Evolutionary conservation across 2,113 vertebrate genomes (phyloP).

Genomic region (Pluvianellus socialis): DNA sequence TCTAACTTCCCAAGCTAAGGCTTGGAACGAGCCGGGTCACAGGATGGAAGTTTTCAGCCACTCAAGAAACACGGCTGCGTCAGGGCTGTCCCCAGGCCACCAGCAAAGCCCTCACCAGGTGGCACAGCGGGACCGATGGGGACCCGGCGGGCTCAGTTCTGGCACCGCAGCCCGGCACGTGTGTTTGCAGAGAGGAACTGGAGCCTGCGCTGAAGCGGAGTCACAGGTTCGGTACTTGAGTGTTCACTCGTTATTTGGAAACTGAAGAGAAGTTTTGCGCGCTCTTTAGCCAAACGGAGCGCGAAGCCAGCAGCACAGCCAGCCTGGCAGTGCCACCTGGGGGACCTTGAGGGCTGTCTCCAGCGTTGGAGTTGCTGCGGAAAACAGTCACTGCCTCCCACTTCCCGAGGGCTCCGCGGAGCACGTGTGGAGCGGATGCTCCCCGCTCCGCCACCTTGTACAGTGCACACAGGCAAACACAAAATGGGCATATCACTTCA

Average conservation of each 20-base stretch:
- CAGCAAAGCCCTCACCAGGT: no score
- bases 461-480: fast-evolving
- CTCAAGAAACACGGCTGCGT: not conserved
- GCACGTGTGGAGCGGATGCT: no score
- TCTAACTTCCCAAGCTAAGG: not conserved
- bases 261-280: not conserved
- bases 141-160: not conserved
- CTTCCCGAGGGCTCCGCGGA: not conserved
- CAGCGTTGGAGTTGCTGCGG: not conserved
- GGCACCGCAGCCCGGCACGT: fast-evolving
- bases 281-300: not conserved
- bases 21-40: not conserved
- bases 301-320: not conserved
- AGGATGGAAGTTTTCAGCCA: not conserved
- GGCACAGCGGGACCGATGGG: fast-evolving
- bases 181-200: not conserved
- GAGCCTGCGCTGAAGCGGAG: not conserved
- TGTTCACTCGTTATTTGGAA: fast-evolving
- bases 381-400: not conserved
- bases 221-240: fast-evolving
- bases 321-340: not conserved
- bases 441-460: fast-evolving
- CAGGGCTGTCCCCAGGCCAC: not conserved
- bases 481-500: fast-evolving
- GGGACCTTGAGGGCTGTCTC: not conserved